Percentiles rank a stretch among this genome's conserved stretches.
Conservation (phyloP, 2,888 invertebrate genomes). For the Apamea monoglypha region DNA sequence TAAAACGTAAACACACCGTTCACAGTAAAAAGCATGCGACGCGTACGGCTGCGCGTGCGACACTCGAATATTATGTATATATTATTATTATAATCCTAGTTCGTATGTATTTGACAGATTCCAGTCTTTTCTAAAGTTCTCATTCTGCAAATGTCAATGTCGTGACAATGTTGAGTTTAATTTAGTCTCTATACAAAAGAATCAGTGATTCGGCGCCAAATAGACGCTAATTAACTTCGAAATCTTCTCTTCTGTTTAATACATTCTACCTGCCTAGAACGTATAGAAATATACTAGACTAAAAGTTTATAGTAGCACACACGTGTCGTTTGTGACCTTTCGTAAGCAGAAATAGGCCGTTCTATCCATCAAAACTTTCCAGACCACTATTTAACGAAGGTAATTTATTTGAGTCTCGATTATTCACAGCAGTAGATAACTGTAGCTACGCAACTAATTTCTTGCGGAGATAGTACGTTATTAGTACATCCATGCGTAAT, state of each 20-base stretch:
- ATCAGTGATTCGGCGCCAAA: background rate
- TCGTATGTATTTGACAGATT: background rate
- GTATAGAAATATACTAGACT: background rate
- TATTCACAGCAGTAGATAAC: background rate
- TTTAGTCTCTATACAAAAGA: background rate
- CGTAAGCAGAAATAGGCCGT: background rate
- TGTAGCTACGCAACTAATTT: background rate
- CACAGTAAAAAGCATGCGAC: no score
- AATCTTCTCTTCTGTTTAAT: background rate
- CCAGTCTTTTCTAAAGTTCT: background rate
- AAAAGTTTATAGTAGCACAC: background rate
- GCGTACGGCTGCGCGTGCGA: no score
- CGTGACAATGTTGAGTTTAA: background rate
- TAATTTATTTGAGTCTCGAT: background rate
- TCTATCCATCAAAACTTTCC: background rate
- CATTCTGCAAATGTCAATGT: background rate
- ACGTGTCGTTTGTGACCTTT: background rate
- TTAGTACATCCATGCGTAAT: slow-evolving; percentile 6
- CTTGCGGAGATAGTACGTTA: background rate
- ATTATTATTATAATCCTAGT: no score
- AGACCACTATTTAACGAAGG: no score
- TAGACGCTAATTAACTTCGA: background rate
- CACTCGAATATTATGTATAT: no score
- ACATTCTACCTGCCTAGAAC: background rate
- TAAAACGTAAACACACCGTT: no score